These are phyloP conservation scores for Phocides pigmalion DNA, from an alignment of 1,140 invertebrate species.

Conservation along the genomic window DNA sequence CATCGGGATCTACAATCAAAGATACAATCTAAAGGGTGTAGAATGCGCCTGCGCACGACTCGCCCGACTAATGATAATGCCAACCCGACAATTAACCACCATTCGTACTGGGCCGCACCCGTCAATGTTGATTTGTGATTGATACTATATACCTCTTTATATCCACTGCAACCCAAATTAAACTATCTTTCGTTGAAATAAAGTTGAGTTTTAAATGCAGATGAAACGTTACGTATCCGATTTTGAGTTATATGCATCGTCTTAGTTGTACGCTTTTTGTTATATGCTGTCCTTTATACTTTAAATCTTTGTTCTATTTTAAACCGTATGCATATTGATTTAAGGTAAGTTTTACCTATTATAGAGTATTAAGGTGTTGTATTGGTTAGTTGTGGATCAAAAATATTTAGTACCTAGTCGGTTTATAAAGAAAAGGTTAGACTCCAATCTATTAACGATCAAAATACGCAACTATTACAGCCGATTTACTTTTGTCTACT, in stretches of 20 bases:
- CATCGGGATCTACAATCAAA: constrained; percentile 51
- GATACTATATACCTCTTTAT: constrained; percentile 57
- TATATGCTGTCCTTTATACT: constrained; percentile 18
- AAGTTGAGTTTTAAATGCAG: constrained; percentile 31
- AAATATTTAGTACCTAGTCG: constrained; percentile 28
- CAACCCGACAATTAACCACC: constrained; percentile 65
- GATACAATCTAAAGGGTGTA: constrained; percentile 54
- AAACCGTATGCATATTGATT: neutral
- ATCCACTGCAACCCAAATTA: constrained; percentile 17
- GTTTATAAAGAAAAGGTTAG: neutral
- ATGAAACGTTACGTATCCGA: constrained; percentile 11
- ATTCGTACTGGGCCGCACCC: constrained; percentile 62
- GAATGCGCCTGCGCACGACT: constrained; percentile 54
- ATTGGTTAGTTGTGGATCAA: constrained; percentile 33
- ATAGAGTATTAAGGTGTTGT: constrained; percentile 3
- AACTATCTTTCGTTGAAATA: constrained; percentile 17
- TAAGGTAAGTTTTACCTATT: constrained; percentile 31
- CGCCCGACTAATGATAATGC: constrained; percentile 60
- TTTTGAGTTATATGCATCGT: constrained; percentile 17
- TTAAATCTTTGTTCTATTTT: constrained; percentile 15
- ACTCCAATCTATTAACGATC: neutral
- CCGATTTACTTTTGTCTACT: no score
- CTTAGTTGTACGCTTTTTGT: constrained; percentile 25
- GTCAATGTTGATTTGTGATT: constrained; percentile 77
- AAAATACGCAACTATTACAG: no score